Evolutionary conservation across 2,113 vertebrate species (phyloP).

Genomic region (Tragelaphus imberbis): DNA sequence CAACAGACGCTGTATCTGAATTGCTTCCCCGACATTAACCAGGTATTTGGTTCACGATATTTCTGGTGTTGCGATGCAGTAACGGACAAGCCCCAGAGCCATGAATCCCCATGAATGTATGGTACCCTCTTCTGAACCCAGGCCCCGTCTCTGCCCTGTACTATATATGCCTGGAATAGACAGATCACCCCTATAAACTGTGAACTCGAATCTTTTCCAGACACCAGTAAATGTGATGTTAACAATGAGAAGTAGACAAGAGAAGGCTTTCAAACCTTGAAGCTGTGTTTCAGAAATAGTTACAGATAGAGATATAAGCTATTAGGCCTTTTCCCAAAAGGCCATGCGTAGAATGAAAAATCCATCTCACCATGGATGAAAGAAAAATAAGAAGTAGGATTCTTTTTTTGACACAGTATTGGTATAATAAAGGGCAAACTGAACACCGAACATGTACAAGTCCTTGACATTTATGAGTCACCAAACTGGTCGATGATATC

Average conservation of each 20-base stretch:
- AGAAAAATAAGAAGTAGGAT: slow-evolving; percentile 20
- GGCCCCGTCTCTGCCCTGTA: not conserved
- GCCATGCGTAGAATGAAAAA: slow-evolving; percentile 19
- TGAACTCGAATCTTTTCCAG: not conserved
- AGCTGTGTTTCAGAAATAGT: slow-evolving; percentile 42
- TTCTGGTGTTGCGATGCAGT: not conserved
- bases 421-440: not conserved
- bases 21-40: not conserved
- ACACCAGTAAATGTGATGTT: slow-evolving; percentile 17
- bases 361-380: not conserved
- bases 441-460: not conserved
- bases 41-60: not conserved
- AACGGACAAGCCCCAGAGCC: not conserved
- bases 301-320: slow-evolving; percentile 1
- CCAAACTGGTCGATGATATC: not conserved
- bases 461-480: not conserved
- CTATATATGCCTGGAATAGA: not conserved
- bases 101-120: not conserved
- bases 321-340: slow-evolving; percentile 50
- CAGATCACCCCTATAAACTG: not conserved
- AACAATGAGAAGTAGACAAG: slow-evolving; percentile 25
- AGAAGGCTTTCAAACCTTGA: slow-evolving; percentile 25
- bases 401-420: not conserved
- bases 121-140: not conserved
- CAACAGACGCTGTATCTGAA: not conserved